phyloP scores from a whole-genome alignment of 2,113 vertebrate genomes.

The Myrmophylax atrothorax region DNA sequence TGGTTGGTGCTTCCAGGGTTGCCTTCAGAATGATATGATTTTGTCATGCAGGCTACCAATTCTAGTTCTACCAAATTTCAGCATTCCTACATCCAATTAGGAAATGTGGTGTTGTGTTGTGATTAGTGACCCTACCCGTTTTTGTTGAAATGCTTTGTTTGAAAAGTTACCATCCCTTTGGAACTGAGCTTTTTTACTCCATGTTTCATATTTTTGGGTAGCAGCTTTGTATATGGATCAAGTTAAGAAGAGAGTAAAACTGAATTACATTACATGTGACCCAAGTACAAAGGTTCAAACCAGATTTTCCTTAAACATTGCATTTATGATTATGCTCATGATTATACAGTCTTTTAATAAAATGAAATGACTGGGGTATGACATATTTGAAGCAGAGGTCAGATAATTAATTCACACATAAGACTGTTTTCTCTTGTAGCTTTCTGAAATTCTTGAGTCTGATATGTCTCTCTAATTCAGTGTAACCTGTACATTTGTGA shows the following conservation, averaged over 20 bases:
- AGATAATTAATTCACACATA: conserved; percentile 45
- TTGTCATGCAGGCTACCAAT: neutral
- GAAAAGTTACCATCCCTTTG: neutral
- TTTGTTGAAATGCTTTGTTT: neutral
- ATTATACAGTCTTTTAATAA: conserved; percentile 50
- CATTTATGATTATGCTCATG: conserved; percentile 25
- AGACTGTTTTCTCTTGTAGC: conserved; percentile 21
- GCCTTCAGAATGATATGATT: neutral
- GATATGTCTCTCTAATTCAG: neutral
- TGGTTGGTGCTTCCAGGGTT: neutral
- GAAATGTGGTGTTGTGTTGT: neutral
- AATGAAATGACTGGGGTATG: conserved; percentile 29
- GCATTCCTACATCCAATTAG: neutral
- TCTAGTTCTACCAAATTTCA: neutral
- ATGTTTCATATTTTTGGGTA: neutral
- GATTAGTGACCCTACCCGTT: neutral
- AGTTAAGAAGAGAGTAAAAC: conserved; percentile 1
- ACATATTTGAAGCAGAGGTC: conserved; percentile 52
- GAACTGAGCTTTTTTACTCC: neutral
- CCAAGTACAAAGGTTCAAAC: conserved; percentile 31
- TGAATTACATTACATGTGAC: conserved; percentile 17
- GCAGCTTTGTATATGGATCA: neutral
- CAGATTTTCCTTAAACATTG: conserved; percentile 46
- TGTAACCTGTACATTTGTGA: conserved; percentile 11
- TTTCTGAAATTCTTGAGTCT: conserved; percentile 40